Base-by-base conservation (phyloP, 1,140 invertebrate genomes). In the Drosophila rufa region DNA sequence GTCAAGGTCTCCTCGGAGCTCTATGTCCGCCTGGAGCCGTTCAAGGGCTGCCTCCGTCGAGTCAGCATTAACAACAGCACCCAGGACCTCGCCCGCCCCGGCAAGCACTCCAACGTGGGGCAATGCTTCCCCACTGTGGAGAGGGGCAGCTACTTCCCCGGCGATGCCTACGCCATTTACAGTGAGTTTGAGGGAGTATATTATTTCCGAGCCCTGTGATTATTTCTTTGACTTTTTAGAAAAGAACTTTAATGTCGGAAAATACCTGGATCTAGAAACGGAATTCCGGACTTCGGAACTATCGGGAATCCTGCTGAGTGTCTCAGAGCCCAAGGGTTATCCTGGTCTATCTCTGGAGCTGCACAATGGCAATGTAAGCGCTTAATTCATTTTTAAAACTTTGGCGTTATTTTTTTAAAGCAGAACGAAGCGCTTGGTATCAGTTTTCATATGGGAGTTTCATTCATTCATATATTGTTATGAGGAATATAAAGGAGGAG, bases 61-160 rank as follows among this genome's bases (percentile, higher is more conserved):
- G 93, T 98, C 46, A 93, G 94, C 50, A 94, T 99, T 2, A 97
- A 98, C 93, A 95, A 95, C 7, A 95, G 95, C 58, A 93, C 94
- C 22, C 95, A 96, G 86, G 97, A 97, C 93, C 94, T 98, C 84
- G 95, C 96, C 25, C 94, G 95, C 4, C 95, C 95, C 1, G 95
- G 95, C 40, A 95, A 94, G 36, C 91, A 94, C 38, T 95, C 96
- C 48, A 95, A 96, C 71, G 96, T 98, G 11, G 96, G 97, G 0
- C 96, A 97, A 81, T 99, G 98, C 93, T 98, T 98, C 86, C 95
- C 96, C 0, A 95, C 95, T 45, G 96, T 98, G 4, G 97, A 98
- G 92, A 94, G 94, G 50, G 98, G 97, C 48, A 97, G 97, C 0
- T 98, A 97, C 92, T 98, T 99, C 86, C 95, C 95, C 15, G 96